Evolutionary conservation across 2,113 vertebrate genomes (phyloP), one percentile per base, ranked within the genome.

Genomic region (Dromiciops gliroides): DNA sequence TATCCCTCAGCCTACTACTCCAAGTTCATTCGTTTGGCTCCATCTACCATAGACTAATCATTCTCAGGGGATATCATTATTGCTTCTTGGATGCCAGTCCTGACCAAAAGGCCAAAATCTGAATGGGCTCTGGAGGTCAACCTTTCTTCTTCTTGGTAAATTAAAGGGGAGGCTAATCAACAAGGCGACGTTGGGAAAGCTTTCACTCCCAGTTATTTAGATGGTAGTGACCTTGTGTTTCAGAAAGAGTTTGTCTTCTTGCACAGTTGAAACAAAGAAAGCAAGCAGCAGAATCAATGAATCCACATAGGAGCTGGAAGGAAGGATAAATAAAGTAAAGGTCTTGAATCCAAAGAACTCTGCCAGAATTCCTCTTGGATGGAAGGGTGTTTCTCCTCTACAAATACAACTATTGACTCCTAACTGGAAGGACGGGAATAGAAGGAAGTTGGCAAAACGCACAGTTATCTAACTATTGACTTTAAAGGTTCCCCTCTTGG

Each of bases 41-140:
- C 28, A 44, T 83, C 67, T 44, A 44, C 31, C 52, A 28, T n/a
- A 91, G 3, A 89, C 5, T 91, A 95, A 88, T 89, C n/a, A 94
- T 83, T 83, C 67, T 83, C n/a, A 83, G 19, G 14, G 1, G 37
- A 60, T 75, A 52, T 50, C 28, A 91, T 56, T 26, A 37, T 95
- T 50, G 89, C 37, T 19, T 96, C 94, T 96, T 83, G n/a, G n/a
- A 83, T 83, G n/a, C 37, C 67, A 44, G 67, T 94, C 16, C 47
- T 60, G 90, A 23, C 53, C 31, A 26, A 53, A 95, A 93, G 88
- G 89, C 37, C 92, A 91, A 95, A 83, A 90, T 92, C 47, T 53
- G 31, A 95, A 93, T 88, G 52, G 12, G 48, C 14, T 10, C 90
- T 28, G n/a, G 14, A 92, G 37, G 52, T 4, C 49, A 67, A 48